These are phyloP conservation scores for Anhinga anhinga DNA, from an alignment of 2,113 vertebrate genomes.

Conservation along the genomic window DNA sequence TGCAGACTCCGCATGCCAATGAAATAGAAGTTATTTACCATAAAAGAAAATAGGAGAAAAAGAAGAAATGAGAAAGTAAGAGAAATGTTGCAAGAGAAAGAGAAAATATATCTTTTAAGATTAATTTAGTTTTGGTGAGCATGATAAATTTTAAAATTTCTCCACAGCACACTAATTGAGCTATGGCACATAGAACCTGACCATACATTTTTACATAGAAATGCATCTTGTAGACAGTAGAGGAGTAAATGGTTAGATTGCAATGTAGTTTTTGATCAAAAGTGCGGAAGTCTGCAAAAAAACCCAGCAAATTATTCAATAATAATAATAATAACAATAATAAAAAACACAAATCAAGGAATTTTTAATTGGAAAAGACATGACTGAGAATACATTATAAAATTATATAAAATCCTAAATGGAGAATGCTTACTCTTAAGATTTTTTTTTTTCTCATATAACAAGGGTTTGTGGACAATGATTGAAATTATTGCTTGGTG, in stretches of 20 bases:
- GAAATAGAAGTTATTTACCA: not conserved
- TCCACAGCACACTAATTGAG: not conserved
- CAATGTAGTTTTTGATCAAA: not conserved
- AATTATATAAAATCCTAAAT: not conserved
- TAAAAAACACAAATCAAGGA: not conserved
- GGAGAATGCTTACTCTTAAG: not conserved
- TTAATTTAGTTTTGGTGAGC: not conserved
- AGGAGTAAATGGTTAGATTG: not conserved
- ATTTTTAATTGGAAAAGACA: not conserved
- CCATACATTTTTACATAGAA: not conserved
- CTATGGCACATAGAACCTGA: not conserved
- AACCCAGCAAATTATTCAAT: not conserved
- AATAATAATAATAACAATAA: too few relatives aligned
- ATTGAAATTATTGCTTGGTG: not conserved
- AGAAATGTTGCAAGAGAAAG: not conserved
- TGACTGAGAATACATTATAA: not conserved
- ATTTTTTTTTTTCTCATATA: not conserved
- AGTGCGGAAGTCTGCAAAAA: not conserved
- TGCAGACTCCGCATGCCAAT: not conserved
- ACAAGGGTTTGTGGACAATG: not conserved
- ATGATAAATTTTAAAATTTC: not conserved
- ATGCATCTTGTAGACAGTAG: not conserved
- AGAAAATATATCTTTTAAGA: not conserved
- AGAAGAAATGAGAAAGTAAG: not conserved
- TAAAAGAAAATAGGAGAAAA: not conserved